Evolutionary conservation across 1,140 invertebrate species (phyloP).

Genomic region (Phymastichus coffea): DNA sequence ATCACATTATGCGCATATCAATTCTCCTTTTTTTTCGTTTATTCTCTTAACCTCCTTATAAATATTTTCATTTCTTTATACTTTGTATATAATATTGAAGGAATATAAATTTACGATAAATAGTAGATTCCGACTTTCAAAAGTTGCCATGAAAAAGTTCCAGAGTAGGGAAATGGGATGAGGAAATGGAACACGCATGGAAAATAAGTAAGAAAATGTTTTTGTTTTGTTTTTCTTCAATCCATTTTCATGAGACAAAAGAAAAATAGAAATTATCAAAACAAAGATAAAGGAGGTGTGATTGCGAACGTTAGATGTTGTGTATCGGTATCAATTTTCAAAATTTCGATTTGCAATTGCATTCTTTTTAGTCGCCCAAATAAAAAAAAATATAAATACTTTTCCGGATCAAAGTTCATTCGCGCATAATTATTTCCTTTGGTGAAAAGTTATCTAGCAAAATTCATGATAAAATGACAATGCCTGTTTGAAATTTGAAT

Average conservation of each 20-base stretch:
- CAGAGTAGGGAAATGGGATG: not conserved
- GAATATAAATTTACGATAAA: slow-evolving; percentile 20
- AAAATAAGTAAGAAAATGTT: not conserved
- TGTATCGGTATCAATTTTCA: slow-evolving; percentile 44
- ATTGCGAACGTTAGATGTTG: slow-evolving; percentile 38
- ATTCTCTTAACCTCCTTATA: slow-evolving; percentile 14
- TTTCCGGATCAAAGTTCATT: too few relatives aligned
- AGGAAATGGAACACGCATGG: not conserved
- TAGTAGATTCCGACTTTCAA: slow-evolving; percentile 16
- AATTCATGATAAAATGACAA: too few relatives aligned
- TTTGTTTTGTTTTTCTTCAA: slow-evolving; percentile 31
- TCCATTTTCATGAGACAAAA: slow-evolving; percentile 32
- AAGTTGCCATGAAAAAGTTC: slow-evolving; percentile 4
- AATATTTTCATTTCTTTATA: slow-evolving; percentile 6
- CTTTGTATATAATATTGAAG: slow-evolving; percentile 14
- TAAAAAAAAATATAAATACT: too few relatives aligned
- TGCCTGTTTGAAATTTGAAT: too few relatives aligned
- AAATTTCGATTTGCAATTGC: too few relatives aligned
- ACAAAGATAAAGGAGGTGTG: slow-evolving; percentile 32
- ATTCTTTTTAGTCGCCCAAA: too few relatives aligned
- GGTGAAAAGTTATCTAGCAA: too few relatives aligned
- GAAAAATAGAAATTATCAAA: slow-evolving; percentile 27
- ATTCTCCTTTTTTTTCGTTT: slow-evolving; percentile 21
- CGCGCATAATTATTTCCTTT: too few relatives aligned
- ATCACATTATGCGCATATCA: slow-evolving; percentile 23